Base-by-base conservation (phyloP, 2,113 vertebrate species). In the Chionodraco myersi region DNA sequence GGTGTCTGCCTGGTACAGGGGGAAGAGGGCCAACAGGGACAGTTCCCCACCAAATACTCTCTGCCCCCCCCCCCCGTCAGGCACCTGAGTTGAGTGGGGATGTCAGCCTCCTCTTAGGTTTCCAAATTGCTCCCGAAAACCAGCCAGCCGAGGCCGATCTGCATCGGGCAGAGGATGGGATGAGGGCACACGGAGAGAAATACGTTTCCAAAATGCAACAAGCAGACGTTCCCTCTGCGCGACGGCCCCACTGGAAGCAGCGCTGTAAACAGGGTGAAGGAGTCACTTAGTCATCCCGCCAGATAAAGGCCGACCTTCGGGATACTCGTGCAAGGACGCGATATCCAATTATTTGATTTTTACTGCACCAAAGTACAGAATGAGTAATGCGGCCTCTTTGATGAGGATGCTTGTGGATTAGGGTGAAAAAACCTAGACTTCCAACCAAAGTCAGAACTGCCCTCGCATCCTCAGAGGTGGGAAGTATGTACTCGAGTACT, bases 121-220 rank as follows among this genome's bases (percentile, higher is more conserved):
- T 59, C 74, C 64, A 87, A 79, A 86, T 87, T 77, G 84, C 77
- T 82, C 72, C 79, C 12, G n/a, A 78, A 87, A 89, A 54, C 79
- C 53, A 83, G 75, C 63, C 84, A 83, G 76, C 83, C 81, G 11
- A 85, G 61, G 80, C 77, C 6, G 67, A 83, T 73, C 72, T 83
- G 82, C 77, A 77, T 71, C 63, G 3, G 41, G 70, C 63, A 56
- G 74, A 81, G 85, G 83, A 83, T 52, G 12, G 75, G 83, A 77
- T 51, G 80, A 89, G 88, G 83, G 75, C 87, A 75, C 64, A 18
- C 6, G 5, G 67, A 74, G 56, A 78, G 79, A 68, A 80, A 66
- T 56, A 36, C 0, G 64, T 79, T 85, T 79, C 73, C 4, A 4
- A 80, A 89, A 78, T 79, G 48, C 83, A 81, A 80, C 75, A 30